Evolutionary conservation across 2,888 invertebrate genomes (phyloP).

Genomic region (Folsomia candida): DNA sequence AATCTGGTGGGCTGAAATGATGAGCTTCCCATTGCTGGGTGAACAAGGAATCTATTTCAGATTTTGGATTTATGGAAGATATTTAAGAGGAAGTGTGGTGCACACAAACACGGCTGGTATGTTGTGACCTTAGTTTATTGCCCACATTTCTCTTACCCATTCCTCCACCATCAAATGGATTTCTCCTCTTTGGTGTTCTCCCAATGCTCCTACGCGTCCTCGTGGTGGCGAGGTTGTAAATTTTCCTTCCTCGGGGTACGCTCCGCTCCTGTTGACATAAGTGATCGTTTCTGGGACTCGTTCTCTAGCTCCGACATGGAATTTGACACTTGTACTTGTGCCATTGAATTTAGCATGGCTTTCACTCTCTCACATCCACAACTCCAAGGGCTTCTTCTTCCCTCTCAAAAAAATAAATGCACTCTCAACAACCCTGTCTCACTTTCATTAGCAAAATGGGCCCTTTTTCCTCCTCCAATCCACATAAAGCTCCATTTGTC

Average conservation of each 20-base stretch:
- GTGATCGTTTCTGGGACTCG: not conserved
- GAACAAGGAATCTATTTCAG: slow-evolving; percentile 51
- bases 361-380: not conserved
- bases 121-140: not conserved
- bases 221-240: slow-evolving; percentile 8
- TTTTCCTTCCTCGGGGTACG: not conserved
- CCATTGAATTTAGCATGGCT: not conserved
- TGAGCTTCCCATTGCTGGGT: slow-evolving; percentile 18
- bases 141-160: not conserved
- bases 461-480: no score
- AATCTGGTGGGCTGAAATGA: not conserved
- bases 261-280: not conserved
- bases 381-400: not conserved
- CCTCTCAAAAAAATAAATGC: not conserved
- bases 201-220: no score
- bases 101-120: slow-evolving; percentile 9
- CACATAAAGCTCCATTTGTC: no score
- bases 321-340: not conserved
- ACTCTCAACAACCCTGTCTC: not conserved
- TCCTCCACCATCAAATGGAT: not conserved
- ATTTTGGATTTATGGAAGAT: slow-evolving; percentile 50
- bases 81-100: slow-evolving; percentile 46
- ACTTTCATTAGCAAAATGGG: not conserved
- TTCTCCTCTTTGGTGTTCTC: slow-evolving; percentile 1
- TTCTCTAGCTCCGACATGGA: not conserved